Base-by-base conservation (phyloP, 2,113 vertebrate species). In the Tetrax tetrax region DNA sequence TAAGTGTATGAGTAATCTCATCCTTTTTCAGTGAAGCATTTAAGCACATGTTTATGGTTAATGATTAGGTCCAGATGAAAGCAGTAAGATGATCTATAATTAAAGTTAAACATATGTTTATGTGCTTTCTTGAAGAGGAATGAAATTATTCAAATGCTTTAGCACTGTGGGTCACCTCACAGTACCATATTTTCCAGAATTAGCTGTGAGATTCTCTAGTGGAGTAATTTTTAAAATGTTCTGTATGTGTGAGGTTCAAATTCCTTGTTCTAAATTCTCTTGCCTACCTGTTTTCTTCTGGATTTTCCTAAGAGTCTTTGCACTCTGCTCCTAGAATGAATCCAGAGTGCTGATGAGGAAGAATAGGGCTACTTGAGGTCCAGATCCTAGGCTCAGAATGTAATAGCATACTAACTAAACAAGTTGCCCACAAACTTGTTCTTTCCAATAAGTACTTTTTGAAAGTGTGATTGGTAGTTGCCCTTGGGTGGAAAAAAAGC, bases 21-120 rank as follows among this genome's bases (percentile, higher is more conserved):
- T 84, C 79, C 77, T 75, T 75, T 91, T 45, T 18, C 83, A 83
- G 33, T 48, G 85, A 87, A 87, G 72, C 72, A 7, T 93, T 89
- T 71, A 63, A 78, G 69, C 76, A 93, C 51, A 6, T 94, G 77
- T 91, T 91, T 59, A 64, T 81, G 64, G 87, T 81, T 92, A 87
- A 94, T 93, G 80, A 76, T 87, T 82, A 45, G 4, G 12, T 68
- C 89, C 93, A 91, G 61, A 96, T 93, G 83, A 97, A 96, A 78
- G 89, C 89, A 63, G 59, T 45, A 33, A 77, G 76, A 68, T 63
- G 80, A 37, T 95, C 86, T 86, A 7, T 92, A 89, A 92, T 96
- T 96, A 59, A 88, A 94, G 87, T 94, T 94, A 96, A 95, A 92
- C 71, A 81, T 82, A 47, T 92, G 90, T 93, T 97, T 92, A 14